These are phyloP conservation scores for Characodon lateralis DNA, from an alignment of 2,797 vertebrate genomes.

Conservation along the genomic window DNA sequence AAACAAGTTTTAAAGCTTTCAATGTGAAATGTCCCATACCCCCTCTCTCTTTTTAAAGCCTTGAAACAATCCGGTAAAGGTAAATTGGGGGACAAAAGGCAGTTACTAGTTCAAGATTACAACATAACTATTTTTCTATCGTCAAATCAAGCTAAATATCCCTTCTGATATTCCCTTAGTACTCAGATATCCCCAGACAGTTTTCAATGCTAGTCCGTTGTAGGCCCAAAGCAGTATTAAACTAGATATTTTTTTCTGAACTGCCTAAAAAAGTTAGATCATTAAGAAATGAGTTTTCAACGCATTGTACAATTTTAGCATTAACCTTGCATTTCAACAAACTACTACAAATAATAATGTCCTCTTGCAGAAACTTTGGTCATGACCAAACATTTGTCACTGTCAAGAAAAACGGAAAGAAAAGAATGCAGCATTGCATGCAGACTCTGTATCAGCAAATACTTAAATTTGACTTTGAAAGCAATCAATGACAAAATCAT, in stretches of 20 bases:
- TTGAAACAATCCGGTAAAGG: neutral
- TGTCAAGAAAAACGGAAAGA: neutral
- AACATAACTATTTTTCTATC: neutral
- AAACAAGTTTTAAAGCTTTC: neutral
- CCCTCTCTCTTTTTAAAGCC: neutral
- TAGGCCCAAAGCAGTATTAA: neutral
- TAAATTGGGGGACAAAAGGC: neutral
- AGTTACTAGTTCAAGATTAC: neutral
- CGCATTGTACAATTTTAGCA: neutral
- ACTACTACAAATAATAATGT: neutral
- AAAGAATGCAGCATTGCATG: neutral
- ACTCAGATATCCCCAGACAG: neutral
- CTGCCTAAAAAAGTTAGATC: neutral
- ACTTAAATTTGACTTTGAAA: neutral
- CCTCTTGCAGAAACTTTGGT: neutral
- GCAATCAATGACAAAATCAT: neutral
- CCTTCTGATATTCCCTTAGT: no score
- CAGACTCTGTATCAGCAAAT: neutral
- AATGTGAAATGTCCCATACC: neutral
- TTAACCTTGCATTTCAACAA: neutral
- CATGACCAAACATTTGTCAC: neutral
- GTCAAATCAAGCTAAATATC: neutral
- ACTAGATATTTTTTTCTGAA: neutral
- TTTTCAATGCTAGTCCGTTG: neutral
- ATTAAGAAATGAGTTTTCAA: neutral